Conservation (phyloP, 2,888 invertebrate genomes). For the Campaea margaritaria region DNA sequence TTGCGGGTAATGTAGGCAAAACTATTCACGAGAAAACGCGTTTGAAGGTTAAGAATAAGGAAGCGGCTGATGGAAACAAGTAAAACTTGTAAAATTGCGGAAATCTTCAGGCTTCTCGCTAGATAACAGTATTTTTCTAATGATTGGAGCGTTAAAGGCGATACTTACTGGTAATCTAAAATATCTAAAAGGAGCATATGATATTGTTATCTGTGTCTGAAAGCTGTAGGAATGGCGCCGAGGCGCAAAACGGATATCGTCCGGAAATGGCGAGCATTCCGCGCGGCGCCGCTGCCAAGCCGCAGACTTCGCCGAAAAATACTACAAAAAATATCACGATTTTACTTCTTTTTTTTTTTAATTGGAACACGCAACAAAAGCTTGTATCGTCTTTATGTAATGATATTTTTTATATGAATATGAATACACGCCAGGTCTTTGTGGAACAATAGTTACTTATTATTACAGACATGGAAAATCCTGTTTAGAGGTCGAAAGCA, state of each 20-base stretch:
- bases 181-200: constrained; percentile 29
- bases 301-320: constrained; percentile 69
- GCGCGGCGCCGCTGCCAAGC: constrained; percentile 63
- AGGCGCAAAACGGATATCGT: constrained; percentile 76
- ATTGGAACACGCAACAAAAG: constrained; percentile 33
- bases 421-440: neutral
- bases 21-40: constrained; percentile 40
- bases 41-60: constrained; percentile 54
- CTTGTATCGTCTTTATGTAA: constrained; percentile 14
- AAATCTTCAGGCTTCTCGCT: constrained; percentile 39
- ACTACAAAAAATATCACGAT: constrained; percentile 54
- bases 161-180: constrained; percentile 26
- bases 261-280: constrained; percentile 84
- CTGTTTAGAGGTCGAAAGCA: too few species aligned
- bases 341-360: constrained; percentile 25
- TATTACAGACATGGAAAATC: too few species aligned
- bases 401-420: neutral
- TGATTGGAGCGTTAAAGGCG: constrained; percentile 10
- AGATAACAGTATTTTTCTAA: constrained; percentile 12
- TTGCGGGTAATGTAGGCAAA: constrained; percentile 29
- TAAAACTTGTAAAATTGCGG: constrained; percentile 59
- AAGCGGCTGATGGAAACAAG: constrained; percentile 54
- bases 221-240: constrained; percentile 63
- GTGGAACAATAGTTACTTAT: neutral
- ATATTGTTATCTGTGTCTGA: constrained; percentile 70